Conservation (phyloP, 35 echinoderm and acorn worm genomes). For the Strongylocentrotus purpuratus region DNA sequence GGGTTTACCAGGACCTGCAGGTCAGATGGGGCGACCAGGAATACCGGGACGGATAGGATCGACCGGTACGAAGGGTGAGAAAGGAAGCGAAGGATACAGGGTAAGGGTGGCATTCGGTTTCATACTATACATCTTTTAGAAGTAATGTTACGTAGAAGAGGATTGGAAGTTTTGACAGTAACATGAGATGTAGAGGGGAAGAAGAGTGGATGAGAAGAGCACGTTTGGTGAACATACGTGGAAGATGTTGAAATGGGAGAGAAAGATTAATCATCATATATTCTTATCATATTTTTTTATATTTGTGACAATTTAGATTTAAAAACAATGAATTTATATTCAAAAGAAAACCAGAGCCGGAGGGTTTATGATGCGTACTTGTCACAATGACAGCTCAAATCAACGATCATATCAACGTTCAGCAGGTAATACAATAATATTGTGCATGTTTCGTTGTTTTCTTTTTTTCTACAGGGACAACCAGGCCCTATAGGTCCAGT, state of each 20-base stretch:
- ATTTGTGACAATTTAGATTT: too few species aligned
- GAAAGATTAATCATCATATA: background rate
- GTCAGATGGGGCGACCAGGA: conserved; percentile 16
- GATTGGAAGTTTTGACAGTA: background rate
- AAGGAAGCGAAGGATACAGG: conserved; percentile 34
- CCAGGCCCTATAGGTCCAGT: conserved; percentile 32
- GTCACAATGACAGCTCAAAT: too few species aligned
- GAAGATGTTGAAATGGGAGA: background rate
- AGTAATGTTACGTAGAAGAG: background rate
- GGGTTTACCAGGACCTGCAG: background rate
- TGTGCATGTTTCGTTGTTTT: background rate
- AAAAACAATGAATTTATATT: too few species aligned
- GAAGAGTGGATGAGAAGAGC: background rate
- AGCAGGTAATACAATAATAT: too few species aligned
- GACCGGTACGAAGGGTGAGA: conserved; percentile 12
- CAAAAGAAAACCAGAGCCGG: too few species aligned
- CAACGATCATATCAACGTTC: too few species aligned
- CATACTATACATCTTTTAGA: background rate
- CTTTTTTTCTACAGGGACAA: background rate
- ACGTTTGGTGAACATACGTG: background rate
- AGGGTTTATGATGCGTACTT: too few species aligned
- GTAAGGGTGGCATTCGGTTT: background rate
- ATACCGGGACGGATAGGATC: background rate
- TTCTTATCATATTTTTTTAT: background rate
- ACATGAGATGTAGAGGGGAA: background rate